These are phyloP conservation scores for Saccostrea echinata DNA, from an alignment of 1,140 invertebrate species.

Conservation along the genomic window DNA sequence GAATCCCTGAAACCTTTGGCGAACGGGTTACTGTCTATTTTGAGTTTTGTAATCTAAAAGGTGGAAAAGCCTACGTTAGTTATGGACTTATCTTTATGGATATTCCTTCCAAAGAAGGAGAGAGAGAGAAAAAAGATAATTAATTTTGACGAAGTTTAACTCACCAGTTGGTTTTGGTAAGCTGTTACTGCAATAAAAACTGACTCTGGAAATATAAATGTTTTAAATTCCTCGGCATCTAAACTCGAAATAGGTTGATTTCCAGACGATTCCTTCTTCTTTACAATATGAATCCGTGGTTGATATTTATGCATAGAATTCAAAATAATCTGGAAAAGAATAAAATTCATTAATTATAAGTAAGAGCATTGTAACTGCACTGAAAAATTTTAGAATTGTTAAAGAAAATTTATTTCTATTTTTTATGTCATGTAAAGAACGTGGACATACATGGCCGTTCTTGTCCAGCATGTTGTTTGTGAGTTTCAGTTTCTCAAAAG, in stretches of 20 bases:
- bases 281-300: slow-evolving; percentile 93
- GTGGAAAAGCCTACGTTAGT: not conserved
- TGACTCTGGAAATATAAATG: slow-evolving; percentile 97
- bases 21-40: slow-evolving; percentile 97
- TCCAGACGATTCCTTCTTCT: slow-evolving; percentile 82
- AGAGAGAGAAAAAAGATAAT: too few species aligned
- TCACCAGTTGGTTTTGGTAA: slow-evolving; percentile 97
- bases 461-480: slow-evolving; percentile 99
- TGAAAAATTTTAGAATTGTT: not conserved
- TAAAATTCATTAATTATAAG: not conserved
- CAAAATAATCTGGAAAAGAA: slow-evolving; percentile 89
- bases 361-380: not conserved
- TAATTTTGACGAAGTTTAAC: slow-evolving; percentile 70
- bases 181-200: slow-evolving; percentile 99
- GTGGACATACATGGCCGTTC: slow-evolving; percentile 93
- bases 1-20: slow-evolving; percentile 97
- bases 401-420: not conserved
- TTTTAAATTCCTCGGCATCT: slow-evolving; percentile 90
- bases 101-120: too few species aligned
- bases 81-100: too few species aligned
- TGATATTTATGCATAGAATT: slow-evolving; percentile 99
- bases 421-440: not conserved
- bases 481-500: slow-evolving; percentile 99
- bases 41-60: slow-evolving; percentile 91
- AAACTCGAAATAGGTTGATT: slow-evolving; percentile 82